phyloP scores from a whole-genome alignment of 2,797 vertebrate genomes.

The Meriones psammophilus region DNA sequence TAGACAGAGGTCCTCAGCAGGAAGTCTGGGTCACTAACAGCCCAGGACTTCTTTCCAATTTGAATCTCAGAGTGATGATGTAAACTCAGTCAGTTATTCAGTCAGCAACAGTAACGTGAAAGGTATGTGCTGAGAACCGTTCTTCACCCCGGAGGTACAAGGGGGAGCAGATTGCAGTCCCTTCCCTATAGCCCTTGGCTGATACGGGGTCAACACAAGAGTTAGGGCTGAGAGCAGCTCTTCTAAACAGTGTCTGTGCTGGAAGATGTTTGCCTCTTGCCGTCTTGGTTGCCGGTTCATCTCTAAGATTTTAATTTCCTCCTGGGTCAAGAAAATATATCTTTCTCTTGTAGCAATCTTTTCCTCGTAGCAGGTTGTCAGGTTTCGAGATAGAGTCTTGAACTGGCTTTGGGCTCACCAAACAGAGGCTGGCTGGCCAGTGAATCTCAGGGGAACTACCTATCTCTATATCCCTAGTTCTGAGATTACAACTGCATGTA shows the following conservation, averaged over 20 bases:
- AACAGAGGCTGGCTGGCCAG: not conserved
- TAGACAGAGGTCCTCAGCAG: not conserved
- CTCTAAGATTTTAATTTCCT: not conserved
- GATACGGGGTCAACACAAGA: not conserved
- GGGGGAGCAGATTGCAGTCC: not conserved
- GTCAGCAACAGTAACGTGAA: not conserved
- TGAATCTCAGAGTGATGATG: not conserved
- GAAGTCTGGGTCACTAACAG: not conserved
- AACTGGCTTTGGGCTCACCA: not conserved
- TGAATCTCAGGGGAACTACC: not conserved
- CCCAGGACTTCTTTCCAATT: not conserved
- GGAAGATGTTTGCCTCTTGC: not conserved
- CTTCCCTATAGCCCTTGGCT: not conserved
- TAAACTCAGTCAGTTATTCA: not conserved
- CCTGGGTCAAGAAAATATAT: not conserved
- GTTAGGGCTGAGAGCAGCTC: not conserved
- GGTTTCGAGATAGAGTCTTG: not conserved
- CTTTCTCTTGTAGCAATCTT: not conserved
- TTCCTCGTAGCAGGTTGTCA: not conserved
- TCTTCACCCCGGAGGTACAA: not conserved
- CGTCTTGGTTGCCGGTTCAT: not conserved
- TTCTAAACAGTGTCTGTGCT: not conserved
- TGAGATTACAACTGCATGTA: not conserved
- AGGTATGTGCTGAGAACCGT: fast-evolving
- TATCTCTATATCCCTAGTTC: not conserved